A percentile compares a stretch with the other conserved stretches of the same genome.
These are phyloP conservation scores for Urechis unicinctus DNA, from an alignment of 2,888 invertebrate species.

Conservation along the genomic window DNA sequence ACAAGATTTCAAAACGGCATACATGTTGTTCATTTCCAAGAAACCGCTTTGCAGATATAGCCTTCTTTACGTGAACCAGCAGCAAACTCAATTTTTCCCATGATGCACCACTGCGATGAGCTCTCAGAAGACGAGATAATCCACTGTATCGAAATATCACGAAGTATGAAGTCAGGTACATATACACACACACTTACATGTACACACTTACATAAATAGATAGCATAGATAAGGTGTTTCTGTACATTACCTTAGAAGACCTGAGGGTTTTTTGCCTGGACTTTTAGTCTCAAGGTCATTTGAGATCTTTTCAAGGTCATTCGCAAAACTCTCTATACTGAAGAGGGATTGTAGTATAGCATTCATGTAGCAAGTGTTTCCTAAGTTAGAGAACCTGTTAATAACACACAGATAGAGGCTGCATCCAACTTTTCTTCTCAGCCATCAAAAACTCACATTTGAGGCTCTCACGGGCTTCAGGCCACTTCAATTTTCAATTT, in stretches of 20 bases:
- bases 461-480: no score
- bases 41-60: conserved; percentile 41
- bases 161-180: no score
- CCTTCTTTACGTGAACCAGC: conserved; percentile 31
- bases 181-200: no score
- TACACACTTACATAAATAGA: no score
- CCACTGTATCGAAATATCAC: no score
- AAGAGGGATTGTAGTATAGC: conserved; percentile 43
- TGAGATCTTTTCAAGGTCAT: background rate
- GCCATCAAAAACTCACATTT: no score
- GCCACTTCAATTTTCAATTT: no score
- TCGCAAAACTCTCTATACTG: conserved; percentile 24
- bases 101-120: conserved; percentile 15
- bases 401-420: no score
- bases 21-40: conserved; percentile 43
- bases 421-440: no score
- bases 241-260: no score
- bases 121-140: conserved; percentile 19
- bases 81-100: conserved; percentile 23
- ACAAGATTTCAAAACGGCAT: conserved; percentile 20
- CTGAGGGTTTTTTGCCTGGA: no score
- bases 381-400: conserved; percentile 42
- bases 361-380: conserved; percentile 49
- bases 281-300: background rate
- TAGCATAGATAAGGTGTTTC: no score